These are phyloP conservation scores for Atrina japonica DNA, from an alignment of 2,888 invertebrate genomes.

Conservation along the genomic window DNA sequence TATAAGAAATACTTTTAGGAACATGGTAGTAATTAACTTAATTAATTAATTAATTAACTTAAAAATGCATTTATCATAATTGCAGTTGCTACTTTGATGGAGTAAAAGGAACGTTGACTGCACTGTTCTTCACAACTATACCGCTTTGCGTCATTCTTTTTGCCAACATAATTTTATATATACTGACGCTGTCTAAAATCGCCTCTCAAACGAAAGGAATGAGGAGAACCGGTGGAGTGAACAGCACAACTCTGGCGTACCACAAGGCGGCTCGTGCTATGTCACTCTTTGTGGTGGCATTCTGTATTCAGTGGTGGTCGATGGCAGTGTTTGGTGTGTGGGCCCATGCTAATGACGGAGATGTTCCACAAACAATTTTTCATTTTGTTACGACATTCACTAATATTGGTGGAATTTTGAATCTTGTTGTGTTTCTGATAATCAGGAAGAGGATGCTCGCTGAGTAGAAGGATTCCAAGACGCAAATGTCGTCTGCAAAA, in stretches of 20 bases:
- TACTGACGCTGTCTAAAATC: slow-evolving; percentile 50
- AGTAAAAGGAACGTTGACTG: slow-evolving; percentile 48
- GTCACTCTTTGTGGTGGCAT: slow-evolving; percentile 54
- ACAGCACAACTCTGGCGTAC: slow-evolving; percentile 42
- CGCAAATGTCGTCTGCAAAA: too few relatives aligned
- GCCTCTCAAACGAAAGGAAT: slow-evolving; percentile 34
- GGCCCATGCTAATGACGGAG: slow-evolving; percentile 33
- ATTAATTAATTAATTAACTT: too few relatives aligned
- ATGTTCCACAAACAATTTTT: slow-evolving; percentile 49
- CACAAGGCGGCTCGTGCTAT: slow-evolving; percentile 54
- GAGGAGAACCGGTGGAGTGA: slow-evolving; percentile 18
- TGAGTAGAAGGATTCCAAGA: too few relatives aligned
- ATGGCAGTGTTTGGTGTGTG: slow-evolving; percentile 54
- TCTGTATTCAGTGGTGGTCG: slow-evolving; percentile 58
- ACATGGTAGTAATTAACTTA: too few relatives aligned
- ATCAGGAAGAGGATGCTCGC: slow-evolving; percentile 24
- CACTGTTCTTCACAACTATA: slow-evolving; percentile 54
- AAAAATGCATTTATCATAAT: too few relatives aligned
- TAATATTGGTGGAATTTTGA: slow-evolving; percentile 53
- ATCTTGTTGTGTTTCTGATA: slow-evolving; percentile 48
- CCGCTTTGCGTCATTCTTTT: slow-evolving; percentile 46
- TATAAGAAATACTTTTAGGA: too few relatives aligned
- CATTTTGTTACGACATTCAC: slow-evolving; percentile 56
- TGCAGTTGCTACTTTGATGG: slow-evolving; percentile 58
- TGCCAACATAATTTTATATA: slow-evolving; percentile 49